A percentile compares a stretch with the other conserved stretches of the same genome.
phyloP scores from a whole-genome alignment of 2,888 invertebrate genomes.

The Lucinisca nassula region DNA sequence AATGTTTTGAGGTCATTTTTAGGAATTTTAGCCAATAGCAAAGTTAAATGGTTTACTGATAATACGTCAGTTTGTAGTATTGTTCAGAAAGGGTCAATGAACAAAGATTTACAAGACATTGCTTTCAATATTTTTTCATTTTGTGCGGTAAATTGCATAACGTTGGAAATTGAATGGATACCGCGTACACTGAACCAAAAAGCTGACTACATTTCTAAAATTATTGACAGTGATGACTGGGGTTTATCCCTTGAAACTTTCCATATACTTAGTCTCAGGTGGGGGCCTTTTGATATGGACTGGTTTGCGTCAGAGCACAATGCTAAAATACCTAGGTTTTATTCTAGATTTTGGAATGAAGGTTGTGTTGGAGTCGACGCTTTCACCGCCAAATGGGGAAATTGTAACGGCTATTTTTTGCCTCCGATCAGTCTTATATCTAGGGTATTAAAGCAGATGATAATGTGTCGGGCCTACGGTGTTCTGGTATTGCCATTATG shows the following conservation, averaged over 20 bases:
- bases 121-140: slow-evolving; percentile 14
- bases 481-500: too few relatives aligned
- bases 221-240: slow-evolving; percentile 36
- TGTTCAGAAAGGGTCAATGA: slow-evolving; percentile 41
- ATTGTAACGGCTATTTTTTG: too few relatives aligned
- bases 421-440: neutral
- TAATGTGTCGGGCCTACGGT: too few relatives aligned
- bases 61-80: slow-evolving; percentile 22
- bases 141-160: slow-evolving; percentile 19
- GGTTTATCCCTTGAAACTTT: slow-evolving; percentile 16
- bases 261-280: slow-evolving; percentile 8
- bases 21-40: neutral
- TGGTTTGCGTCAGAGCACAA: too few relatives aligned
- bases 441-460: too few relatives aligned
- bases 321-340: too few relatives aligned
- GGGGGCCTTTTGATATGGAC: neutral
- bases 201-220: slow-evolving; percentile 45
- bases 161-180: slow-evolving; percentile 38
- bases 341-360: too few relatives aligned
- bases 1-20: slow-evolving; percentile 16
- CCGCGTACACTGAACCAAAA: slow-evolving; percentile 25
- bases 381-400: too few relatives aligned
- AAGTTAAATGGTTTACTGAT: slow-evolving; percentile 47
- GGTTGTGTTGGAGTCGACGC: too few relatives aligned
- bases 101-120: slow-evolving; percentile 37